Evolutionary conservation across 1,140 invertebrate species (phyloP).

Genomic region (Aphis craccivora): DNA sequence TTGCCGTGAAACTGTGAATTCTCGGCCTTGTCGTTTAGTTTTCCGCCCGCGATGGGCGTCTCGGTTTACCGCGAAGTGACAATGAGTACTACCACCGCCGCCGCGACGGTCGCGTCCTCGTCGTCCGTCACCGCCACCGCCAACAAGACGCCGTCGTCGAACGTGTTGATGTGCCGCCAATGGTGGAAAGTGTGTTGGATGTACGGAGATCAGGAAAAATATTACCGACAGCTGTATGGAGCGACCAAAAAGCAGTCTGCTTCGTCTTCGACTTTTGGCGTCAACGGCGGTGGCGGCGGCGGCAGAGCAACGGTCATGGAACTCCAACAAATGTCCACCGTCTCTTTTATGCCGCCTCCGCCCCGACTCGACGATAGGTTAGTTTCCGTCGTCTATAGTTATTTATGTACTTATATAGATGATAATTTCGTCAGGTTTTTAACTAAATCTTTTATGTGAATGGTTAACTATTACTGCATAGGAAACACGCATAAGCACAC

Average conservation of each 20-base stretch:
- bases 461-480: no score
- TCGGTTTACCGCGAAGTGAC: slow-evolving; percentile 53
- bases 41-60: slow-evolving; percentile 3
- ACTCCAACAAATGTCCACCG: slow-evolving; percentile 37
- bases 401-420: no score
- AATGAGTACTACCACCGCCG: neutral
- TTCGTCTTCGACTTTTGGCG: neutral
- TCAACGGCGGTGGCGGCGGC: neutral
- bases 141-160: slow-evolving; percentile 63
- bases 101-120: neutral
- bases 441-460: no score
- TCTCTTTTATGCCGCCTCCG: neutral
- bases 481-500: neutral
- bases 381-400: neutral
- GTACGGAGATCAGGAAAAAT: slow-evolving; percentile 83
- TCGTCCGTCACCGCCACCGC: neutral
- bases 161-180: slow-evolving; percentile 82
- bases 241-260: slow-evolving; percentile 64
- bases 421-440: neutral
- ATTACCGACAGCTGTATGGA: slow-evolving; percentile 80
- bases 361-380: neutral
- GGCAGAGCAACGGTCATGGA: slow-evolving; percentile 28
- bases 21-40: neutral
- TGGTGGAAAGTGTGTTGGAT: slow-evolving; percentile 89
- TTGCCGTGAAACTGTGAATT: no score